Base-by-base conservation (phyloP, 2,888 invertebrate genomes). In the Eubasilissa splendida region DNA sequence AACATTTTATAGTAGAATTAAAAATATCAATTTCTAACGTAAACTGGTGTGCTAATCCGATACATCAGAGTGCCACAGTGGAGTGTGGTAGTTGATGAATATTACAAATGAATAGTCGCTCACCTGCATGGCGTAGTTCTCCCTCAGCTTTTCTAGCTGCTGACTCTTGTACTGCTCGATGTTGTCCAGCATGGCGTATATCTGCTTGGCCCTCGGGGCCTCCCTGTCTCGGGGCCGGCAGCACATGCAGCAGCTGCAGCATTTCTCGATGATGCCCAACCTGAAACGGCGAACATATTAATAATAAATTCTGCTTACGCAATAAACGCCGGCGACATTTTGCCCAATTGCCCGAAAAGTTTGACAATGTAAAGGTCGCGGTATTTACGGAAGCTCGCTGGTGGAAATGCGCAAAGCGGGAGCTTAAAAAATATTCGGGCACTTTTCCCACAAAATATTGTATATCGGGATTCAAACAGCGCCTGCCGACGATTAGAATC, bases 81-180 rank as follows among this genome's bases (percentile, higher is more conserved):
- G 22, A 22, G 22, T 22, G 22, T 1, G 22, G 22, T 22, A 1
- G 22, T 22, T 22, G 22, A 22, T 22, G 1, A 22, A 22, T 22
- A 22, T 22, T 22, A 22, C 11, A 58, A 10, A 10, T 58, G 58
- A 58, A n/a, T 4, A 58, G 52, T 65, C 12, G 3, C 76, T 88
- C 86, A 95, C 95, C 92, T 98, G 97, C 87, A 94, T 93, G 74
- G 96, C 94, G 88, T 98, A 98, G 89, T 98, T 97, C 87, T 98
- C 97, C 52, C 97, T 91, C 82, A 98, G 90, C 85, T 94, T 93
- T 85, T 97, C 97, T 86, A 98, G 89, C 86, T 97, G 97, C 87
- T 95, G 96, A 82, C 94, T 94, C 88, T 97, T 97, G 89, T 97
- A 97, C 84, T 94, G 94, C 87, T 97, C 97, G 85, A 97, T 95